Percentiles rank a stretch among this genome's conserved stretches.
These are phyloP conservation scores for Heterocephalus glaber DNA, from an alignment of 2,113 vertebrate genomes.

Conservation along the genomic window DNA sequence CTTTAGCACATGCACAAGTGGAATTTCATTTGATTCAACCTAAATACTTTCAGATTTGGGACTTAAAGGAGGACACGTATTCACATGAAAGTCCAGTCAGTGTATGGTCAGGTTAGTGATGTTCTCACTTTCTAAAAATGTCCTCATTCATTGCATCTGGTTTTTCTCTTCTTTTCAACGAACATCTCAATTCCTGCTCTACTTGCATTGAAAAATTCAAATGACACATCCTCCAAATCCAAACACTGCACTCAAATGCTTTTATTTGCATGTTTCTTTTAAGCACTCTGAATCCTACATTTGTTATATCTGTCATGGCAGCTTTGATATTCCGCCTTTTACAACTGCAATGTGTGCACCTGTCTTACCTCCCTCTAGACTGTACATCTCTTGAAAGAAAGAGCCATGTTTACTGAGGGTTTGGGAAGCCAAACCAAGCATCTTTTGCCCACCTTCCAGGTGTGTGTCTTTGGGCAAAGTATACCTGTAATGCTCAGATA, in stretches of 20 bases:
- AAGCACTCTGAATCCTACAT: background rate
- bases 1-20: background rate
- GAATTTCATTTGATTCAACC: constrained; percentile 21
- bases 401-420: background rate
- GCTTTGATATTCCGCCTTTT: background rate
- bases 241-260: background rate
- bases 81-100: background rate
- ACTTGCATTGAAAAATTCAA: background rate
- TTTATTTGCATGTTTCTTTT: background rate
- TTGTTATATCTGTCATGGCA: background rate
- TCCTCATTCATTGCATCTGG: constrained; percentile 14
- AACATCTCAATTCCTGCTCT: background rate
- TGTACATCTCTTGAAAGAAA: background rate
- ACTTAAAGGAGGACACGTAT: background rate
- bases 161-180: background rate
- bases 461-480: background rate
- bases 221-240: background rate
- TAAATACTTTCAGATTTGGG: constrained; percentile 35
- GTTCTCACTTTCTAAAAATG: constrained; percentile 49
- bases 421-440: background rate
- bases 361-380: background rate
- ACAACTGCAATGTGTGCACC: background rate
- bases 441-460: background rate
- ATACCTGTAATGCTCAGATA: background rate
- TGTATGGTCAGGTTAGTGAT: background rate